Percentiles rank a stretch among this genome's conserved stretches.
phyloP scores from a whole-genome alignment of 64 coral and sea anemone genomes.

The Montipora cactus region DNA sequence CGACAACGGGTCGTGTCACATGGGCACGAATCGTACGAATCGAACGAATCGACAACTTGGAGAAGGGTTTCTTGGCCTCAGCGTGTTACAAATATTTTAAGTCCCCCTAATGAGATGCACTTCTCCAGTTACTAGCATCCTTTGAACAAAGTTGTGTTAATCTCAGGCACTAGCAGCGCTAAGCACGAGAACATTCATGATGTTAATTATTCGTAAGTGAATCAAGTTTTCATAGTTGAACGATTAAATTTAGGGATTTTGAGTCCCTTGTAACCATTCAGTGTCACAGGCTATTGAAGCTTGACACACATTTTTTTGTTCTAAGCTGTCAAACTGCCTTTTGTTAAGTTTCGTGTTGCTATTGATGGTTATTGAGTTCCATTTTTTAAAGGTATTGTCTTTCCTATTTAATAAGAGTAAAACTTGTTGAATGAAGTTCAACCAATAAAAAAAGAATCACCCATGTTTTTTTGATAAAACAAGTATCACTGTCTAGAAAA shows the following conservation, averaged over 20 bases:
- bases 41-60: no score
- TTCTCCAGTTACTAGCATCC: conserved; percentile 51
- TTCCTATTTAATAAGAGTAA: conserved; percentile 26
- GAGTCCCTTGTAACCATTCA: not conserved
- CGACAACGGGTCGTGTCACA: no score
- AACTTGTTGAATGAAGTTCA: conserved; percentile 31
- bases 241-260: not conserved
- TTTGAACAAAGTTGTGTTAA: conserved; percentile 28
- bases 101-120: no score
- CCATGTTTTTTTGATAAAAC: not conserved
- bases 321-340: not conserved
- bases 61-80: no score
- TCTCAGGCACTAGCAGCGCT: not conserved
- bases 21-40: no score
- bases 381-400: conserved; percentile 27
- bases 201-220: not conserved
- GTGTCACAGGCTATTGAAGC: conserved; percentile 10
- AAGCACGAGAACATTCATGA: not conserved
- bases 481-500: conserved; percentile 35
- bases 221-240: not conserved
- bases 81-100: no score
- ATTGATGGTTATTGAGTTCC: conserved; percentile 41
- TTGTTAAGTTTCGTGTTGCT: conserved; percentile 27
- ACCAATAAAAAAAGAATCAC: not conserved
- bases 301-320: not conserved